A percentile compares a stretch with the other conserved stretches of the same genome.
Conservation (phyloP, 1,140 invertebrate genomes). For the Wiebesia pumilae region DNA sequence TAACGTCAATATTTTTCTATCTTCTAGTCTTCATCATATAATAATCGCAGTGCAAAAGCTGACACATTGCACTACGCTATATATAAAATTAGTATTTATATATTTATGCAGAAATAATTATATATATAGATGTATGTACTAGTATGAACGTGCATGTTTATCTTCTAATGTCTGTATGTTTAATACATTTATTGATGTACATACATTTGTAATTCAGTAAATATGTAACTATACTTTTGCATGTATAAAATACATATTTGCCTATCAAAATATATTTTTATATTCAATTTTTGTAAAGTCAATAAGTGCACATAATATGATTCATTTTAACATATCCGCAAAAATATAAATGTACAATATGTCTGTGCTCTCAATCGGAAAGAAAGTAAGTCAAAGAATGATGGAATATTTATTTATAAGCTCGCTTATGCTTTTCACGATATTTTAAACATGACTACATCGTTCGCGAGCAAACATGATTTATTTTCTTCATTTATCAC, state of each 20-base stretch:
- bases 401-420: conserved; percentile 51
- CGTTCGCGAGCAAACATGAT: background rate
- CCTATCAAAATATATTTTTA: background rate
- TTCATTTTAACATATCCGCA: conserved; percentile 14
- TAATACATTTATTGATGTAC: background rate
- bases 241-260: background rate
- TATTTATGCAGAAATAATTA: conserved; percentile 8
- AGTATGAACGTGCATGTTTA: background rate
- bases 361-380: background rate
- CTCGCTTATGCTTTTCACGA: conserved; percentile 59
- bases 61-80: too few relatives aligned
- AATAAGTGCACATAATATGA: background rate
- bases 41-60: too few relatives aligned
- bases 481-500: background rate
- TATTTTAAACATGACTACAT: conserved; percentile 57
- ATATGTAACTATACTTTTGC: too few relatives aligned
- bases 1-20: too few relatives aligned
- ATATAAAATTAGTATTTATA: background rate
- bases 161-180: background rate
- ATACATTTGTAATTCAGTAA: too few relatives aligned
- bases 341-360: background rate
- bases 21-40: too few relatives aligned
- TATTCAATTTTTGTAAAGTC: background rate
- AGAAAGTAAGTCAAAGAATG: conserved; percentile 40
- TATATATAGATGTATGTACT: conserved; percentile 31